Base-by-base conservation (phyloP, 1,140 invertebrate genomes). In the Drosophila cardini region DNA sequence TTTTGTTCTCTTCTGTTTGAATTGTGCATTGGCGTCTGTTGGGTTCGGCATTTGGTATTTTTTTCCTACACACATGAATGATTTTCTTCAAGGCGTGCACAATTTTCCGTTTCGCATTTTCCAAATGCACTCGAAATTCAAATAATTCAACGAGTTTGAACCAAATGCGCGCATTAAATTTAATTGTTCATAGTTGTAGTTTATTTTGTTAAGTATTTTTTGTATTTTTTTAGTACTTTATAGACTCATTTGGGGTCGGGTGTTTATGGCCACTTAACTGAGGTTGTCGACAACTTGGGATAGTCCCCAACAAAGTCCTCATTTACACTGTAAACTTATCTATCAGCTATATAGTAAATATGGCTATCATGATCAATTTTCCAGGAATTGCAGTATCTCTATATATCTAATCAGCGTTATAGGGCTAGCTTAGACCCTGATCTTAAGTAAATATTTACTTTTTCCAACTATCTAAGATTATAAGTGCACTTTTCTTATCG, bases 21-120 rank as follows among this genome's bases (percentile, higher is more conserved):
- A 26, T 63, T 70, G 72, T 61, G 52, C 58, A 62, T 58, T 48
- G 58, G 26, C 40, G 64, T 48, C 60, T 53, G 30, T 40, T 83
- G 80, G 80, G 80, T 68, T 80, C 38, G 80, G 76, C 80, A 78
- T 63, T 65, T 57, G 45, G 58, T 68, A 50, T 76, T 78, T 55
- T 89, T 76, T 78, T 55, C 83, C 64, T 71, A 87, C 84, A 87
- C 84, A 87, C 68, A 80, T 86, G 83, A 86, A 83, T 87, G 83
- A 70, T 79, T 86, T 89, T 89, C 83, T 62, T 87, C 84, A 86
- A 86, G 83, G 83, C 83, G 72, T 76, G 68, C 79, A 72, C 72
- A 73, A 75, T 73, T 87, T 86, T 87, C 76, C 76, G 56, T 65
- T 67, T 65, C 38, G 67, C 67, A 78, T 62, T 84, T 76, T 78